phyloP scores from a whole-genome alignment of 2,113 vertebrate genomes.

The Vulpes lagopus region DNA sequence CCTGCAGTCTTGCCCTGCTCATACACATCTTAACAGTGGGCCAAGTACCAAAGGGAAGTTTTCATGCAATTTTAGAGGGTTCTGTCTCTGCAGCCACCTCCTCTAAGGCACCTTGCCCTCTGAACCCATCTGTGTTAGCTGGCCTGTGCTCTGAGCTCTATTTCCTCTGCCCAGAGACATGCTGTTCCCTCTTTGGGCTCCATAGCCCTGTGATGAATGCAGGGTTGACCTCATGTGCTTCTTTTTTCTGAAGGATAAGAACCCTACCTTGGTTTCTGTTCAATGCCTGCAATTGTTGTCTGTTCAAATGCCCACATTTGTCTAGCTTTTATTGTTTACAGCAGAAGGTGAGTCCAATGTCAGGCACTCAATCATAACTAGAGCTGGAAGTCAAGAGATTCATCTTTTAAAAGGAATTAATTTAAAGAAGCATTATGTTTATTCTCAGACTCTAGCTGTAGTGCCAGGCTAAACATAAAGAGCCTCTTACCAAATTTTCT shows the following conservation, averaged over 20 bases:
- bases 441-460: slow-evolving; percentile 44
- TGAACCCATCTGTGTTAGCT: background rate
- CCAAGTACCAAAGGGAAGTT: background rate
- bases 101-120: background rate
- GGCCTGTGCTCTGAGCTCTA: background rate
- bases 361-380: background rate
- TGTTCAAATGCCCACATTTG: background rate
- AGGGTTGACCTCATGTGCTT: background rate
- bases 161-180: background rate
- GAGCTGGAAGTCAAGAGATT: slow-evolving; percentile 12
- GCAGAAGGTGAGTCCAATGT: background rate
- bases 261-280: background rate
- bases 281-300: background rate
- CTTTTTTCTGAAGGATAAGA: background rate
- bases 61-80: background rate
- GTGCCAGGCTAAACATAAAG: background rate
- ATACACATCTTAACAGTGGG: background rate
- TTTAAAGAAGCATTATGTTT: slow-evolving; percentile 50
- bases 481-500: background rate
- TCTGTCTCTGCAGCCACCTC: background rate
- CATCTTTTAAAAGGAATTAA: slow-evolving; percentile 44
- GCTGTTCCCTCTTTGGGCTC: background rate
- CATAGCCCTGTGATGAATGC: background rate
- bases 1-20: background rate
- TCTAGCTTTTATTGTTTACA: slow-evolving; percentile 5